A percentile compares a stretch with the other conserved stretches of the same genome.
Evolutionary conservation across 2,888 invertebrate species (phyloP).

Genomic region (Dastarcus helophoroides): DNA sequence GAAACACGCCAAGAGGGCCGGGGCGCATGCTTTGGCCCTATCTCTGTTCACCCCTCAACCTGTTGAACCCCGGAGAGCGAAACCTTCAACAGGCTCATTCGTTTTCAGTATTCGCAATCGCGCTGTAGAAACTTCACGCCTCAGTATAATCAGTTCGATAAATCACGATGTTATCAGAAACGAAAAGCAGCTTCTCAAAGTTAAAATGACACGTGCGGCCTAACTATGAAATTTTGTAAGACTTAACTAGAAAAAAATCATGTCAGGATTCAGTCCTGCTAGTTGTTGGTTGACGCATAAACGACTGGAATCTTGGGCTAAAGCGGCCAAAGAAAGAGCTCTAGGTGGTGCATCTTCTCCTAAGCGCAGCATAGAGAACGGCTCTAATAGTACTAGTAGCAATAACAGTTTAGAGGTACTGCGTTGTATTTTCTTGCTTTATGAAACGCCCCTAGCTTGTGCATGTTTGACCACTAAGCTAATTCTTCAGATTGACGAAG

Average conservation of each 20-base stretch:
- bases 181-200: neutral
- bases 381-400: constrained; percentile 43
- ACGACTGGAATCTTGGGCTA: constrained; percentile 64
- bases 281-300: constrained; percentile 70
- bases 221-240: neutral
- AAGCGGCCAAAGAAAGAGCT: constrained; percentile 58
- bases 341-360: constrained; percentile 30
- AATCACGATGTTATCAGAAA: neutral
- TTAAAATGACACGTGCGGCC: neutral
- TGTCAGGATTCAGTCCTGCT: constrained; percentile 55
- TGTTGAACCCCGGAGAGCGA: constrained; percentile 30
- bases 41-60: constrained; percentile 34
- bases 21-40: too few species aligned
- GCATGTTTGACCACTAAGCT: too few species aligned
- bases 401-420: constrained; percentile 32
- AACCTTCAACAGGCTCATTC: constrained; percentile 14
- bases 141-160: too few species aligned
- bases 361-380: constrained; percentile 33
- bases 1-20: too few species aligned
- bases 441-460: too few species aligned
- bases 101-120: constrained; percentile 1
- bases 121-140: too few species aligned
- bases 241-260: constrained; percentile 14
- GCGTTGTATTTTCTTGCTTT: too few species aligned
- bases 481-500: too few species aligned